phyloP scores from a whole-genome alignment of 2,113 vertebrate genomes.

The Elaphurus davidianus region DNA sequence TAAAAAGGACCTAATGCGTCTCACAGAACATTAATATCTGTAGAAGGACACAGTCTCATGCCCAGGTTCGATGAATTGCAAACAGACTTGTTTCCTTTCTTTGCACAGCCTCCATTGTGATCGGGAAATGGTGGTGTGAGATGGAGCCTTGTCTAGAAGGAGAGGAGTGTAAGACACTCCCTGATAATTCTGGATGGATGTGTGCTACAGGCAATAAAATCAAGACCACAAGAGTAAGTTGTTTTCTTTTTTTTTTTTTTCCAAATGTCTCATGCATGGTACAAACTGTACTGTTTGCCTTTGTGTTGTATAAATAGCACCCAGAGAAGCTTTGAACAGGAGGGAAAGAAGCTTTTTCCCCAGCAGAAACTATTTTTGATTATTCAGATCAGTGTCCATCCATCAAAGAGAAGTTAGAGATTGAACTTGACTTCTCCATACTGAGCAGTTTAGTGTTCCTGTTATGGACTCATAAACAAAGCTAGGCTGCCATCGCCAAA shows the following conservation, averaged over 20 bases:
- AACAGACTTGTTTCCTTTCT: conserved; percentile 58
- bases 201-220: conserved; percentile 98
- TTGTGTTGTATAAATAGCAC: neutral
- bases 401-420: neutral
- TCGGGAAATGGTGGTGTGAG: conserved; percentile 99
- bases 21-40: neutral
- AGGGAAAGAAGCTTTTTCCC: neutral
- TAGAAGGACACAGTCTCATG: neutral
- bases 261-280: neutral
- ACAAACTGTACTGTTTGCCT: neutral
- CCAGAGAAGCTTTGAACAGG: neutral
- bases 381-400: neutral
- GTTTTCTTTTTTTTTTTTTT: neutral
- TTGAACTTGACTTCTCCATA: neutral
- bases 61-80: neutral
- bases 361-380: neutral
- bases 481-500: neutral
- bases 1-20: neutral
- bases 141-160: conserved; percentile 98
- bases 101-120: conserved; percentile 93
- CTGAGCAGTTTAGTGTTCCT: neutral
- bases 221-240: conserved; percentile 98
- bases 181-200: conserved; percentile 99
- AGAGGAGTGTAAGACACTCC: conserved; percentile 97
- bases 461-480: neutral